Evolutionary conservation across 2,113 vertebrate species (phyloP), one percentile per base, ranked within the genome.

Genomic region (Larimichthys crocea): DNA sequence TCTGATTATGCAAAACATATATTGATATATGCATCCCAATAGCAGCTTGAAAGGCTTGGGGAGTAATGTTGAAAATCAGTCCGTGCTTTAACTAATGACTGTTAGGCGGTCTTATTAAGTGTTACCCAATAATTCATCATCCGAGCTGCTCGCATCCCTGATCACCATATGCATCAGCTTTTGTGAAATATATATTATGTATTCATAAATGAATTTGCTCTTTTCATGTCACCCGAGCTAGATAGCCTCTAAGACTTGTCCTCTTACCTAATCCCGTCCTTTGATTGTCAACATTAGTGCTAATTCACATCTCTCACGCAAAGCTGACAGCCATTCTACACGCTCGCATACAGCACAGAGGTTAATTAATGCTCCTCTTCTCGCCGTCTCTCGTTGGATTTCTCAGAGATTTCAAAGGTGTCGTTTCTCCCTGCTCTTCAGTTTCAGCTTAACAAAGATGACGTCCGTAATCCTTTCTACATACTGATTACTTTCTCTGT

Each of bases 401-500:
- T 85, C 48, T 59, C 60, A 20, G 63, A 78, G 57, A 88, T 88
- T 91, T 93, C 84, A 89, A 73, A 89, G 81, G 62, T 66, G 15
- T 71, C 75, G 16, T 53, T 89, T 72, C 76, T 80, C 50, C 56
- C 16, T 31, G 9, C 76, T 40, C 68, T 69, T 74, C 83, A 56
- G 19, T 75, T 68, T 19, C 48, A 80, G 57, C 42, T 63, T 63
- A 73, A 86, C 68, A 79, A 76, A 53, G 56, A 19, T 44, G 15
- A 44, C 77, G 59, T 35, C 65, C 76, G 84, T 86, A 85, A 88
- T 90, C 22, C 64, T 61, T 66, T 80, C 66, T 77, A 69, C 74
- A 82, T 70, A 62, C 71, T 79, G 80, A 87, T 84, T 83, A 76
- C 72, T 86, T 82, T 14, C 88, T 85, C 78, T 71, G 67, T 79